Base-by-base conservation (phyloP, 2,888 invertebrate genomes). In the Pandemis heparana region DNA sequence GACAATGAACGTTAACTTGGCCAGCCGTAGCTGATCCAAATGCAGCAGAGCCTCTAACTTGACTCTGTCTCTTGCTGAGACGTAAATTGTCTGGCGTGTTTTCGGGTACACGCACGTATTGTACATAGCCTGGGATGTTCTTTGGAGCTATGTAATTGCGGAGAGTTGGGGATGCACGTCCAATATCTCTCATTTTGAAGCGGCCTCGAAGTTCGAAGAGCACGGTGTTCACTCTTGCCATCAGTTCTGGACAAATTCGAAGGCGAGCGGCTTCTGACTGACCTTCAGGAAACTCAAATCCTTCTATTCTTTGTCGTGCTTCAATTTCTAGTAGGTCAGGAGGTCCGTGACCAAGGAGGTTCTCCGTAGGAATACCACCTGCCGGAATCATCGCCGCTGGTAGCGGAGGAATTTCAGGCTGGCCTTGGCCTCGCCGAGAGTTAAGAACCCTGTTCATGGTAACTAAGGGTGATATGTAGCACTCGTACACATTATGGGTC, bases 161-260 rank as follows among this genome's bases (percentile, higher is more conserved):
- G 10, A 67, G 38, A 18, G 12, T 6, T 23, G 75, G 70, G 43
- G 73, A 70, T 39, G 48, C 14, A 5, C 75, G n/a, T 73, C 75
- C 75, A 9, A 73, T 73, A 16, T 76, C 74, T 10, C 76, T 7
- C 76, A 74, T 76, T 9, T 71, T 74, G 14, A 41, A 76, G 0
- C 76, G 32, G 48, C 38, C 67, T 9, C 32, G 62, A 60, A 76
- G 32, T 18, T 76, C 76, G 18, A 76, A 76, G 0, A 76, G 59
- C 0, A 76, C 76, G 0, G 68, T 41, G 8, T 68, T 64, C 0
- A 64, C 63, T 6, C 63, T 46, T 6, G 23, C 3, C 63, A 64
- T 64, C 4, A 64, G n/a, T 14, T 64, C 63, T 1, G 63, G 63
- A 14, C 63, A 64, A 6, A 48, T 48, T 0, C 46, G n/a, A 1